Evolutionary conservation across 2,888 invertebrate genomes (phyloP).

Genomic region (Lasioglossum calceatum): DNA sequence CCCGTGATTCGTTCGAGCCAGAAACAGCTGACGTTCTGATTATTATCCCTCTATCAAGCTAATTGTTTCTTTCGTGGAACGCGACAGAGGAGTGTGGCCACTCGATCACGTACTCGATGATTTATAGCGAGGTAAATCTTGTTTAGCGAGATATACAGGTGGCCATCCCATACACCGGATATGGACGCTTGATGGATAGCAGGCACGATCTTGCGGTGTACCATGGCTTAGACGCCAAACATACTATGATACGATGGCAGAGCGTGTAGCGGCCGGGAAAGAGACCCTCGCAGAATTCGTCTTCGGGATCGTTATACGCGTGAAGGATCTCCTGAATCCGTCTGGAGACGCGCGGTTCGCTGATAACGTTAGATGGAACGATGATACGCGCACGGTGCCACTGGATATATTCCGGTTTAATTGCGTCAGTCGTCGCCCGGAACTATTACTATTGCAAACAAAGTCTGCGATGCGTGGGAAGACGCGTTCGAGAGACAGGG

Average conservation of each 20-base stretch:
- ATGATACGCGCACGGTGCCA: conserved; percentile 15
- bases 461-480: neutral
- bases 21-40: conserved; percentile 17
- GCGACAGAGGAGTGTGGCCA: conserved; percentile 13
- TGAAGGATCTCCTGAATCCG: conserved; percentile 20
- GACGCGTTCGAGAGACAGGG: neutral
- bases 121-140: conserved; percentile 69
- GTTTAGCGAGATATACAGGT: conserved; percentile 73
- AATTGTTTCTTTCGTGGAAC: conserved; percentile 67
- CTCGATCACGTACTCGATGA: conserved; percentile 68
- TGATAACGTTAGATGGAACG: conserved; percentile 30
- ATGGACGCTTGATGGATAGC: conserved; percentile 70
- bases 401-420: conserved; percentile 28
- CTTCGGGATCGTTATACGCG: conserved; percentile 37
- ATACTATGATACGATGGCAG: conserved; percentile 64
- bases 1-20: neutral
- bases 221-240: conserved; percentile 69
- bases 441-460: neutral
- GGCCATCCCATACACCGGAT: conserved; percentile 63
- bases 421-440: neutral
- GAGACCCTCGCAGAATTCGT: conserved; percentile 23
- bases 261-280: conserved; percentile 37
- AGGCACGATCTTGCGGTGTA: conserved; percentile 68
- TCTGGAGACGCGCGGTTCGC: conserved; percentile 8
- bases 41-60: conserved; percentile 39